phyloP scores from a whole-genome alignment of 2,888 invertebrate species.

The Diarsia mendica region DNA sequence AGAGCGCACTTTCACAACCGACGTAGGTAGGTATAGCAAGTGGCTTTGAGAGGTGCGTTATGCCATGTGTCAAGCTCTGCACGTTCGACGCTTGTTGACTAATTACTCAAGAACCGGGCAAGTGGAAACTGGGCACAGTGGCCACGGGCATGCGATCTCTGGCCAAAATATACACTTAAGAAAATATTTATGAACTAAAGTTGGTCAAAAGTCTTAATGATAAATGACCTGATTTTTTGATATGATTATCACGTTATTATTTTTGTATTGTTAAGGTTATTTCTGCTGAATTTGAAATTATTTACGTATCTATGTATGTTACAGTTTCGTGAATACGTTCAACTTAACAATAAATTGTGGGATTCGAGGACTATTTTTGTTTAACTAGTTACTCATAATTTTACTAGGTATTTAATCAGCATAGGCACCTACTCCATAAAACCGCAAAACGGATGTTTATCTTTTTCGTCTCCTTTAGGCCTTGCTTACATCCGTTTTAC shows the following conservation, averaged over 20 bases:
- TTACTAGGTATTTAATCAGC: constrained; percentile 8
- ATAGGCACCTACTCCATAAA: not conserved
- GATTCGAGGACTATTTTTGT: constrained; percentile 4
- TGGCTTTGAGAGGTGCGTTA: constrained; percentile 44
- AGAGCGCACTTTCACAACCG: constrained; percentile 64
- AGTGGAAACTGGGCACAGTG: not conserved
- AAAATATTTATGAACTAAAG: not conserved
- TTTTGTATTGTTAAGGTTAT: not conserved
- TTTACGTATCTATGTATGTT: not conserved
- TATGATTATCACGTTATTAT: not conserved
- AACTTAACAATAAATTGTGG: not conserved
- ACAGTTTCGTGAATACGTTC: not conserved
- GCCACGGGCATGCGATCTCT: not conserved
- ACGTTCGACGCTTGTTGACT: constrained; percentile 26
- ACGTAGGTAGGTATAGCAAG: constrained; percentile 44
- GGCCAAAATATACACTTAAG: not conserved
- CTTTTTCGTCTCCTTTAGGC: constrained; percentile 13
- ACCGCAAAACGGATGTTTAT: constrained; percentile 46
- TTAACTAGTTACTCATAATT: not conserved
- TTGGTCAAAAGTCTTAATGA: not conserved
- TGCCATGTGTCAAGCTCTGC: constrained; percentile 39
- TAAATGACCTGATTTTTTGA: not conserved
- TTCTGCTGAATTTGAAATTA: not conserved
- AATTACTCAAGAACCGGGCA: constrained; percentile 50
- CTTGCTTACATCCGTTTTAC: constrained; percentile 41